phyloP scores from a whole-genome alignment of 2,113 vertebrate species.

The Amblyornis subalaris region DNA sequence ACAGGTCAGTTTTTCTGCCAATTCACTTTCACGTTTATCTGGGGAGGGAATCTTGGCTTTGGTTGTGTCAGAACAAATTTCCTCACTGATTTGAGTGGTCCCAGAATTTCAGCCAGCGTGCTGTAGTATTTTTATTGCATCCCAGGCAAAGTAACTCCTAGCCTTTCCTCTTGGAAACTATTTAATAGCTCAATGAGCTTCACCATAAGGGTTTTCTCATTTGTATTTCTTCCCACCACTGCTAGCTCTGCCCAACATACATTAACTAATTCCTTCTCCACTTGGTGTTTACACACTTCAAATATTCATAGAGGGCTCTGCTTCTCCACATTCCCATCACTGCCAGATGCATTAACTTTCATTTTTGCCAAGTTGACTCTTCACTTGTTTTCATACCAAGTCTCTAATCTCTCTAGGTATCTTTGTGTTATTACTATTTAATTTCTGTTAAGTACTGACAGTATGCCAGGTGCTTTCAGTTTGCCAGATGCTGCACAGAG shows the following conservation, averaged over 20 bases:
- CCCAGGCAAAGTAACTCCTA: background rate
- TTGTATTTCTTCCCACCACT: slow-evolving; percentile 28
- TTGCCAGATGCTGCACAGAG: slow-evolving; percentile 4
- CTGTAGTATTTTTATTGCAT: background rate
- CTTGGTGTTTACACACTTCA: slow-evolving; percentile 34
- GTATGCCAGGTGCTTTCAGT: background rate
- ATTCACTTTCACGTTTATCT: slow-evolving; percentile 13
- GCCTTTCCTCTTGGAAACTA: slow-evolving; percentile 7
- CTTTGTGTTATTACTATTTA: slow-evolving; percentile 42
- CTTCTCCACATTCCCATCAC: background rate
- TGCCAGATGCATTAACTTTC: slow-evolving; percentile 7
- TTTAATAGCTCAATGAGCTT: slow-evolving; percentile 34
- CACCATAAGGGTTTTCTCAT: background rate
- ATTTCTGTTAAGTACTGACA: slow-evolving; percentile 46
- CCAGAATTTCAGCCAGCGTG: background rate
- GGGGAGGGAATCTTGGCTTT: background rate
- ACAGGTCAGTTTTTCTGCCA: slow-evolving; percentile 23
- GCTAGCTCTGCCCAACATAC: background rate
- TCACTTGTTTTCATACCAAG: background rate
- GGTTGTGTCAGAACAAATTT: background rate
- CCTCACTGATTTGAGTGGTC: background rate
- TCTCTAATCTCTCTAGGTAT: slow-evolving; percentile 47
- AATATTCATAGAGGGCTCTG: background rate
- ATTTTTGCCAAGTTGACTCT: slow-evolving; percentile 27
- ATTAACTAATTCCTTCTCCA: slow-evolving; percentile 42